Evolutionary conservation across 2,113 vertebrate genomes (phyloP).

Genomic region (Oenanthe oenanthe): DNA sequence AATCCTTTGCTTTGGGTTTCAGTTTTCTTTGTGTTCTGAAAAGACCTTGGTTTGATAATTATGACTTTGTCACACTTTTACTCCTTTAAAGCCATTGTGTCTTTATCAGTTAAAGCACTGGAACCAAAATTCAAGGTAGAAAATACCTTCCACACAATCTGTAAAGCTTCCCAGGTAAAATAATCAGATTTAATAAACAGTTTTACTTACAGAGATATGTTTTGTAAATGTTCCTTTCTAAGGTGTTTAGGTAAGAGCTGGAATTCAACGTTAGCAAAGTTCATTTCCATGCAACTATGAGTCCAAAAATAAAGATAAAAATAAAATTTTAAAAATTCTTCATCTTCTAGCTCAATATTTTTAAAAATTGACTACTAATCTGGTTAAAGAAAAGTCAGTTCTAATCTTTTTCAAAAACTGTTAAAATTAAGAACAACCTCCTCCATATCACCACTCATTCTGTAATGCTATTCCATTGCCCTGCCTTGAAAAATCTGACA

Average conservation of each 20-base stretch:
- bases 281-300: not conserved
- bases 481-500: not conserved
- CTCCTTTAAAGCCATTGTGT: not conserved
- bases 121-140: not conserved
- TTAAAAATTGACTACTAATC: not conserved
- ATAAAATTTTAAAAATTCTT: not conserved
- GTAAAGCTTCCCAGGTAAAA: not conserved
- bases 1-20: not conserved
- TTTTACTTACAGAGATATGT: not conserved
- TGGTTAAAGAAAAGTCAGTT: not conserved
- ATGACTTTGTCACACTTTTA: not conserved
- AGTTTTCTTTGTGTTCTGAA: not conserved
- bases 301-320: not conserved
- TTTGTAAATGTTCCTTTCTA: not conserved
- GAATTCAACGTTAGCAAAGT: not conserved
- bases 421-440: not conserved
- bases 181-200: not conserved
- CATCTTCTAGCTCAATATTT: not conserved
- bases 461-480: not conserved
- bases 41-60: not conserved
- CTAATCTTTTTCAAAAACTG: not conserved
- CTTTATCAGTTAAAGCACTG: not conserved
- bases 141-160: not conserved
- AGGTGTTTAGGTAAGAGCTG: not conserved
- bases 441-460: not conserved